A percentile compares a stretch with the other conserved stretches of the same genome.
These are phyloP conservation scores for Bicyclus anynana DNA, from an alignment of 1,140 invertebrate genomes.

Conservation along the genomic window DNA sequence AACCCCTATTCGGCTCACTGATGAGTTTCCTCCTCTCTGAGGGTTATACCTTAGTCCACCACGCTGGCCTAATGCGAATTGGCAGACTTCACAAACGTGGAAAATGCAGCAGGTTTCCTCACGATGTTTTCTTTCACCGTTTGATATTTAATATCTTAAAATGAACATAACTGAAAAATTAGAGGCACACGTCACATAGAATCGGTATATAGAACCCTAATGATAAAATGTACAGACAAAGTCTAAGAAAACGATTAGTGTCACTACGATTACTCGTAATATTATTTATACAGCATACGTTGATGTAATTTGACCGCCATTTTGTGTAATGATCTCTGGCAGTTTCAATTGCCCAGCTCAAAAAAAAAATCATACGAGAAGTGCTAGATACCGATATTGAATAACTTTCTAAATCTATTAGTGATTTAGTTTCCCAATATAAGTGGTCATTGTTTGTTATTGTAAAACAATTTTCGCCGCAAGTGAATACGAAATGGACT, in stretches of 20 bases:
- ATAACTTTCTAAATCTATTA: conserved; percentile 43
- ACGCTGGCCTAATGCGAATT: too few relatives aligned
- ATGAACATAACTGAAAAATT: too few relatives aligned
- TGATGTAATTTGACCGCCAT: conserved; percentile 38
- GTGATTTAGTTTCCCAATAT: conserved; percentile 17
- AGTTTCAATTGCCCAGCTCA: conserved; percentile 38
- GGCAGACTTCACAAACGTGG: too few relatives aligned
- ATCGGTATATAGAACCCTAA: conserved; percentile 3
- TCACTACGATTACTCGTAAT: conserved; percentile 45
- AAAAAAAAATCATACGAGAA: conserved; percentile 44
- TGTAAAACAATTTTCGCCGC: conserved; percentile 27
- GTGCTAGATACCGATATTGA: conserved; percentile 30
- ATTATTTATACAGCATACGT: conserved; percentile 39
- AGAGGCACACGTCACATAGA: not conserved
- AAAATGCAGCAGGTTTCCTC: too few relatives aligned
- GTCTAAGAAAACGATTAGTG: conserved; percentile 42
- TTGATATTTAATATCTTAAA: too few relatives aligned
- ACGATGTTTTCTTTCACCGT: too few relatives aligned
- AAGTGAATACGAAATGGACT: conserved; percentile 25
- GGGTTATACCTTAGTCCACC: too few relatives aligned
- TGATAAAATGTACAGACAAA: conserved; percentile 44
- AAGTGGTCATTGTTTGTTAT: conserved; percentile 22
- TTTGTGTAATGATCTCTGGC: conserved; percentile 31
- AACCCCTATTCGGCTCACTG: too few relatives aligned
- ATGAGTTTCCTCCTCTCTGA: too few relatives aligned